phyloP scores from a whole-genome alignment of 2,113 vertebrate genomes.

The Pipra filicauda region DNA sequence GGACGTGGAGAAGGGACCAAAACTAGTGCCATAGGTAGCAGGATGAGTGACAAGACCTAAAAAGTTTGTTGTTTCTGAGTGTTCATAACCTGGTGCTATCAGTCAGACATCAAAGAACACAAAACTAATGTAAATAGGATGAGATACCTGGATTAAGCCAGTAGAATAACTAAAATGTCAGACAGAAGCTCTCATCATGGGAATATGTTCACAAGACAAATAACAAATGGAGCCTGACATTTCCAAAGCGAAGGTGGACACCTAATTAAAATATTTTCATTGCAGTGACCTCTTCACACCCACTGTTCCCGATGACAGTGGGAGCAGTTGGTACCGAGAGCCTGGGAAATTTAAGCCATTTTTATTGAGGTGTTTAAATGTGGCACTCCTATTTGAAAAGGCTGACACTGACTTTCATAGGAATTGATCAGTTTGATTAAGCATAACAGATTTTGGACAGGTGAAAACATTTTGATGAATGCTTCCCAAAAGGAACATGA shows the following conservation, averaged over 20 bases:
- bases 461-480: slow-evolving; percentile 40
- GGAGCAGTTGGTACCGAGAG: background rate
- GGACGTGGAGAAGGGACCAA: background rate
- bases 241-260: background rate
- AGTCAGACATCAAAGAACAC: background rate
- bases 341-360: background rate
- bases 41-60: background rate
- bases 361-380: background rate
- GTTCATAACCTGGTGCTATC: background rate
- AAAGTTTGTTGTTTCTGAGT: background rate
- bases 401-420: background rate
- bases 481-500: background rate
- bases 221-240: background rate
- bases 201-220: background rate
- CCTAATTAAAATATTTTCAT: background rate
- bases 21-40: background rate
- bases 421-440: background rate
- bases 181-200: background rate
- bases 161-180: background rate
- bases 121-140: background rate
- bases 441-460: background rate
- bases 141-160: background rate
- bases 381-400: background rate
- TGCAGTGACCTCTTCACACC: background rate
- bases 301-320: background rate